Base-by-base conservation (phyloP, 1,140 invertebrate genomes). In the Pararge aegeria region DNA sequence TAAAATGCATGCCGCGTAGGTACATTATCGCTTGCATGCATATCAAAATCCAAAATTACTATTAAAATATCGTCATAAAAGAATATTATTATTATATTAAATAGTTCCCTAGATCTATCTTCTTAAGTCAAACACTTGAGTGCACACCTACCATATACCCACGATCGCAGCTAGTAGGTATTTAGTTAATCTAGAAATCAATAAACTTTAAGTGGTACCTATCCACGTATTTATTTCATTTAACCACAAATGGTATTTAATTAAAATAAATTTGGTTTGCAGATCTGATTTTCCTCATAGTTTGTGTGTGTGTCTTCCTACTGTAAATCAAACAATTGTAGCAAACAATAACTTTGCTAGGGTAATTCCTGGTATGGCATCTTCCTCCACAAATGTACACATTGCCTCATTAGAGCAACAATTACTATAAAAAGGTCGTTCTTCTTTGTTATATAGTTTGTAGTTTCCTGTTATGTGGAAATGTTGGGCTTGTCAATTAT, bases 321-420 rank as follows among this genome's bases (percentile, higher is more conserved):
- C 12, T 46, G 15, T 49, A 49, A 49, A 49, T 27, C 15, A 27
- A 54, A 42, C 37, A 24, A 54, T 40, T 15, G 37, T 27, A 54
- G 15, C 5, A 21, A 53, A 40, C 29, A 53, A 48, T 21, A 48
- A 27, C 4, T 29, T 27, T 27, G 46, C n/a, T 49, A 67, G 71
- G 49, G 59, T 63, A 61, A 64, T 75, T 75, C 72, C 63, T 61
- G 68, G 67, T 70, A 73, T 66, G 46, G 63, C 61, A 55, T 63
- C 52, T 64, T 68, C 61, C 59, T 55, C 56, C 18, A 73, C 63
- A 75, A 69, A 69, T n/a, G 73, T 61, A 62, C 53, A 55, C 13
- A 18, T 29, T 49, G n/a, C 46, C 15, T 48, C 51, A 40, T 53
- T 53, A 53, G 34, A 18, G 20, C 51, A 21, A 37, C 51, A 30